phyloP scores from a whole-genome alignment of 2,113 vertebrate genomes.

The Choloepus hoffmanni region DNA sequence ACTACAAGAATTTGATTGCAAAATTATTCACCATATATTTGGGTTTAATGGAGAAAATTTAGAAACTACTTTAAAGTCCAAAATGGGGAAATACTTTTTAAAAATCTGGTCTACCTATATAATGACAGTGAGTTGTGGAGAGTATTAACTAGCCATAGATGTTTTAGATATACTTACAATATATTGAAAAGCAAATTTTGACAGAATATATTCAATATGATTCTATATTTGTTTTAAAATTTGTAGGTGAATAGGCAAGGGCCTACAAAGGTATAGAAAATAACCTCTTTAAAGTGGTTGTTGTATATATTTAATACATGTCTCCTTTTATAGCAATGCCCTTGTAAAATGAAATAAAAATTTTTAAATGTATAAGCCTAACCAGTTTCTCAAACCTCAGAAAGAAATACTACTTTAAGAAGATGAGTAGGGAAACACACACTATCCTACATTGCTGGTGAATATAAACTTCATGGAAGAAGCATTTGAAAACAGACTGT shows the following conservation, averaged over 20 bases:
- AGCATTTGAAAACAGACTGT: not conserved
- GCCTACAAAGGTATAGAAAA: not conserved
- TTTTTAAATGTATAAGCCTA: not conserved
- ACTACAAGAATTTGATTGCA: not conserved
- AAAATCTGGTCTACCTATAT: not conserved
- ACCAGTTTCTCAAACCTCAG: not conserved
- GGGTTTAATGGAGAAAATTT: not conserved
- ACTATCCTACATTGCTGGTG: not conserved
- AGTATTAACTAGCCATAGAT: not conserved
- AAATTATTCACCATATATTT: constrained; percentile 21
- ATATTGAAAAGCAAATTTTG: not conserved
- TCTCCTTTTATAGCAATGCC: not conserved
- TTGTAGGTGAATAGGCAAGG: not conserved
- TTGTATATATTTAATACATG: not conserved
- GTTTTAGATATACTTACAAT: not conserved
- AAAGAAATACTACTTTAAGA: constrained; percentile 8
- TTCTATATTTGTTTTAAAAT: not conserved
- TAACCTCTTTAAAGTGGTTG: not conserved
- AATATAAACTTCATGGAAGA: not conserved
- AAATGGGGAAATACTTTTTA: not conserved
- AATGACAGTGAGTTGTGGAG: not conserved
- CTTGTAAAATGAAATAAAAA: constrained; percentile 17
- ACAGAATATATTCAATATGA: not conserved
- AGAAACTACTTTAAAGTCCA: not conserved
- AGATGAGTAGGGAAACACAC: not conserved